Evolutionary conservation across 2,797 vertebrate species (phyloP).

Genomic region (Propithecus deckenii): DNA sequence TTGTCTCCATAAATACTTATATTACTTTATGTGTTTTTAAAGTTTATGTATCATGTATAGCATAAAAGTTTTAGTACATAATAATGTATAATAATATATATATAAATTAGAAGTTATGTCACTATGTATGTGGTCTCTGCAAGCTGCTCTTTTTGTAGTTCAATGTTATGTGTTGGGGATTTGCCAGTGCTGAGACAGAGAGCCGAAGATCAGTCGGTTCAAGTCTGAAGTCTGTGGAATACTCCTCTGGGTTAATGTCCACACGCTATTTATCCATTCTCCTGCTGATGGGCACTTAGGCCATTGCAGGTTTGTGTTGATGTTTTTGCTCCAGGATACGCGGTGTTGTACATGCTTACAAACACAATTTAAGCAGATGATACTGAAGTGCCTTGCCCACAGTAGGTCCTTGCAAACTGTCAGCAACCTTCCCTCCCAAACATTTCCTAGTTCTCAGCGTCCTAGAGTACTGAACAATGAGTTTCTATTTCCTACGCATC

Average conservation of each 20-base stretch:
- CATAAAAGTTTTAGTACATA: not conserved
- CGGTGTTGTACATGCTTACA: too few relatives aligned
- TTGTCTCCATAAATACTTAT: not conserved
- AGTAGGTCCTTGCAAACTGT: too few relatives aligned
- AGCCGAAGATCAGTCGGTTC: not conserved
- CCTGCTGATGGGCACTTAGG: not conserved
- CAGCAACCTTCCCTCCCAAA: too few relatives aligned
- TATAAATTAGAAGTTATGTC: not conserved
- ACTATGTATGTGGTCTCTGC: not conserved
- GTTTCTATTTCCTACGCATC: too few relatives aligned
- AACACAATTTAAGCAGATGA: too few relatives aligned
- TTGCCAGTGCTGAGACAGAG: not conserved
- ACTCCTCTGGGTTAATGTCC: not conserved
- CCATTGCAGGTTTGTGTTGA: not conserved
- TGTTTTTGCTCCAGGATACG: too few relatives aligned
- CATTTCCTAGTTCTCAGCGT: too few relatives aligned
- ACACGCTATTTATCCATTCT: not conserved
- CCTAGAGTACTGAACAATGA: too few relatives aligned
- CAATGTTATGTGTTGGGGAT: not conserved
- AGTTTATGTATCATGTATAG: too few relatives aligned
- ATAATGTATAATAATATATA: not conserved
- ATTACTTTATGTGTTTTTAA: not conserved
- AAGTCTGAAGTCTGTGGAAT: not conserved
- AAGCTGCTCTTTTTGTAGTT: not conserved
- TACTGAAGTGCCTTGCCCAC: too few relatives aligned